These are phyloP conservation scores for Eilema sororculum DNA, from an alignment of 2,888 invertebrate species.

Conservation along the genomic window DNA sequence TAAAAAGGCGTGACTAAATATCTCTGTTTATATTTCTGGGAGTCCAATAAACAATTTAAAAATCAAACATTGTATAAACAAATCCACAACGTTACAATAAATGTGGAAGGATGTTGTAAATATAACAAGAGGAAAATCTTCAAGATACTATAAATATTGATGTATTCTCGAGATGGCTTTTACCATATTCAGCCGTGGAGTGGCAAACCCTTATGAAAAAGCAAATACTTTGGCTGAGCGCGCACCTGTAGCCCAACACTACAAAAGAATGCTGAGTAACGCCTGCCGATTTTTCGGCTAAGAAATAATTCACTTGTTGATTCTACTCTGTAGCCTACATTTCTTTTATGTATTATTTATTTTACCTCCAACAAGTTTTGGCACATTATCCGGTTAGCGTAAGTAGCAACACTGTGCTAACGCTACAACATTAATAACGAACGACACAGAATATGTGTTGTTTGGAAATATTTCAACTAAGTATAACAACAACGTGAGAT, in stretches of 20 bases:
- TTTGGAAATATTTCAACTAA: conserved; percentile 28
- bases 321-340: conserved; percentile 66
- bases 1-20: too few species aligned
- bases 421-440: conserved; percentile 34
- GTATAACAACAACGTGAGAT: neutral
- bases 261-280: conserved; percentile 79
- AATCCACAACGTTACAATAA: conserved; percentile 47
- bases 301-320: conserved; percentile 84
- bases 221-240: conserved; percentile 62
- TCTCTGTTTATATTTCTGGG: neutral
- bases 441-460: conserved; percentile 26
- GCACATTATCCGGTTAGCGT: conserved; percentile 55
- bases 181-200: conserved; percentile 49
- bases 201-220: conserved; percentile 66
- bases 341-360: conserved; percentile 70
- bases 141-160: conserved; percentile 57
- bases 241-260: conserved; percentile 76
- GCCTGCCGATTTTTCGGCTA: conserved; percentile 78
- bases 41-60: conserved; percentile 14
- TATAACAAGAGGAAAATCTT: conserved; percentile 51
- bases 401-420: conserved; percentile 31
- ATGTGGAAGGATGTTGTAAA: conserved; percentile 47
- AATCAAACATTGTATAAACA: conserved; percentile 35
- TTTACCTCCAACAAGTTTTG: conserved; percentile 59
- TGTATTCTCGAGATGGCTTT: conserved; percentile 54